A percentile compares a stretch with the other conserved stretches of the same genome.
Conservation (phyloP, 2,113 vertebrate genomes). For the Ia io region DNA sequence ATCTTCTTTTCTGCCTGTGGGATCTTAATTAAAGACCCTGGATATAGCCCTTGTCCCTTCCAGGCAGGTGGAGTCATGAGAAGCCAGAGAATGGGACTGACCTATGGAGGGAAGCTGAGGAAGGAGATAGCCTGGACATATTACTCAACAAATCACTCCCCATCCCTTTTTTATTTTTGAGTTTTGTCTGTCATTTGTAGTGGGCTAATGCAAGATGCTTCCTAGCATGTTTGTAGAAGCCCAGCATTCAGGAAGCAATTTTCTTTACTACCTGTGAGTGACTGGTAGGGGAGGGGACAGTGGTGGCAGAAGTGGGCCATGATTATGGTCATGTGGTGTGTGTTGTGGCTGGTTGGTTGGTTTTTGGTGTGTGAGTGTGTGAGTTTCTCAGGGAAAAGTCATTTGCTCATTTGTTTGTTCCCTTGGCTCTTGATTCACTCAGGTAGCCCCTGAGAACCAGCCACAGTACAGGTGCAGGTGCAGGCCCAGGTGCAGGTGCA, state of each 20-base stretch:
- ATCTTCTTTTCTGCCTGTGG: neutral
- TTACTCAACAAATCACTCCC: neutral
- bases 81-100: neutral
- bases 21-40: neutral
- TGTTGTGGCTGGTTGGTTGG: neutral
- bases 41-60: neutral
- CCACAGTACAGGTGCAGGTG: accelerated
- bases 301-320: neutral
- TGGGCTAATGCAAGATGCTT: neutral
- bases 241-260: neutral
- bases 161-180: neutral
- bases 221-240: neutral
- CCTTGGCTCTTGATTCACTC: neutral
- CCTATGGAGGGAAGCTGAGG: neutral
- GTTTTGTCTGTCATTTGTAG: neutral
- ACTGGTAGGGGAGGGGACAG: neutral
- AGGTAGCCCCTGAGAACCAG: neutral
- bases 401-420: neutral
- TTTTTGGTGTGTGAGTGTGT: neutral
- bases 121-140: neutral
- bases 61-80: neutral
- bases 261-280: neutral
- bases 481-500: no score
- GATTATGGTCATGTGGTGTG: neutral
- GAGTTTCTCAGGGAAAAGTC: neutral